A percentile compares a stretch with the other conserved stretches of the same genome.
phyloP scores from a whole-genome alignment of 2,113 vertebrate species.

The Eublepharis macularius region DNA sequence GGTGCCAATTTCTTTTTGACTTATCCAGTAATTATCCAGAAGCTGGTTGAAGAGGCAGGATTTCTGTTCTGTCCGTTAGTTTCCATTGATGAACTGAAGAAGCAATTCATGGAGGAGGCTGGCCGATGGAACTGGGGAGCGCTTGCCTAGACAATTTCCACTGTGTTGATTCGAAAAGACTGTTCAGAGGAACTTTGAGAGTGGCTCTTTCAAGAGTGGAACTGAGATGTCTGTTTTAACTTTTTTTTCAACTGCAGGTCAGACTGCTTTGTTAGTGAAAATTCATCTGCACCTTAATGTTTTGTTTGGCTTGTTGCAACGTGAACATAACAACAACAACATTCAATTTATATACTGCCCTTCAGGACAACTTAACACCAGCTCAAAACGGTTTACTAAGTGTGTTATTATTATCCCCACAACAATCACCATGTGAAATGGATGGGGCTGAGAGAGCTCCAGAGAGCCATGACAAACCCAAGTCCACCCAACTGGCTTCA shows the following conservation, averaged over 20 bases:
- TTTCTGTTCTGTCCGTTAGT: constrained; percentile 52
- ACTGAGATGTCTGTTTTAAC: background rate
- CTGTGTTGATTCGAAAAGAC: constrained; percentile 20
- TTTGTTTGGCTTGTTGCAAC: background rate
- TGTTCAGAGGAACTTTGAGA: constrained; percentile 36
- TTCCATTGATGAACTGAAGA: constrained; percentile 40
- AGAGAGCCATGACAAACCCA: too few species aligned
- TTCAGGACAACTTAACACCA: too few species aligned
- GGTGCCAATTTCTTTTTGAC: constrained; percentile 44
- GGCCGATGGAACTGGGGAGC: constrained; percentile 34
- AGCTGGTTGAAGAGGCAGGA: constrained; percentile 34
- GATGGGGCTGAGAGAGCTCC: too few species aligned
- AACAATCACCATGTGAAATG: too few species aligned
- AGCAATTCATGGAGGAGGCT: constrained; percentile 37
- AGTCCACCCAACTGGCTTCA: too few species aligned
- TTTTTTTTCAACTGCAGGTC: background rate
- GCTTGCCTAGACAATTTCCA: constrained; percentile 22
- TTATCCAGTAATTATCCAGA: constrained; percentile 48
- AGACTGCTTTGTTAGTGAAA: accelerated
- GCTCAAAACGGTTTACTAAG: too few species aligned
- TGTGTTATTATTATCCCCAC: too few species aligned
- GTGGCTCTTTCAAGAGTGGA: background rate
- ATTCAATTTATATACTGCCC: too few species aligned
- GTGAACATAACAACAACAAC: too few species aligned
- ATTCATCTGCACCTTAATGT: background rate